Evolutionary conservation across 2,797 vertebrate genomes (phyloP), one percentile per base, ranked within the genome.

Genomic region (Enteromius paludinosus): DNA sequence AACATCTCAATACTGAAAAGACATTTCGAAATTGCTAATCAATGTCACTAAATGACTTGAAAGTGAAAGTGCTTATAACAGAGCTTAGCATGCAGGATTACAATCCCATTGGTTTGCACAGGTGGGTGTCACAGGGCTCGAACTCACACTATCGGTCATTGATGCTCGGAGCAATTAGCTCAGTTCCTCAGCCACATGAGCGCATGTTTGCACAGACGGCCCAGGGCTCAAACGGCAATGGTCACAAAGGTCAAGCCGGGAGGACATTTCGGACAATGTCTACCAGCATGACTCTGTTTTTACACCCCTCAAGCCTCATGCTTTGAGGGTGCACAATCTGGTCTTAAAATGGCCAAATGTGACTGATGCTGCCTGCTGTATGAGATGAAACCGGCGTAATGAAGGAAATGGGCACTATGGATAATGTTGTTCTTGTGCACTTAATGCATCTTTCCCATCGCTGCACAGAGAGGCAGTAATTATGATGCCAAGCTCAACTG

Each of bases 381-480:
- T n/a, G 33, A 52, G 30, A 64, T 73, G 59, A 52, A 72, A 64
- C 28, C 14, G 35, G 52, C 0, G 0, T 74, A 56, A 78, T 20
- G 25, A 65, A 77, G n/a, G 25, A 54, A 85, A 73, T 12, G 38
- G 74, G 23, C 64, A 35, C 23, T 71, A 5, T 54, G 56, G 17
- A 76, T 68, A 35, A 59, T 68, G 62, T 69, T 82, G 62, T 59
- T 82, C 72, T 28, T 49, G 28, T 61, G 23, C 43, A 66, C 30
- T 69, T 28, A 52, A 69, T 47, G 49, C 65, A 72, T 73, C 35
- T 66, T n/a, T 84, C 35, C 54, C 45, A 45, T 74, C 52, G 18
- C 17, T 71, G 73, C 73, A 74, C 76, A 81, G 80, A 82, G 80
- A 85, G 84, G 69, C 84, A 81, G 84, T 83, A 83, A 83, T 81